phyloP scores from a whole-genome alignment of 2,797 vertebrate species.

The Pagetopsis macropterus region DNA sequence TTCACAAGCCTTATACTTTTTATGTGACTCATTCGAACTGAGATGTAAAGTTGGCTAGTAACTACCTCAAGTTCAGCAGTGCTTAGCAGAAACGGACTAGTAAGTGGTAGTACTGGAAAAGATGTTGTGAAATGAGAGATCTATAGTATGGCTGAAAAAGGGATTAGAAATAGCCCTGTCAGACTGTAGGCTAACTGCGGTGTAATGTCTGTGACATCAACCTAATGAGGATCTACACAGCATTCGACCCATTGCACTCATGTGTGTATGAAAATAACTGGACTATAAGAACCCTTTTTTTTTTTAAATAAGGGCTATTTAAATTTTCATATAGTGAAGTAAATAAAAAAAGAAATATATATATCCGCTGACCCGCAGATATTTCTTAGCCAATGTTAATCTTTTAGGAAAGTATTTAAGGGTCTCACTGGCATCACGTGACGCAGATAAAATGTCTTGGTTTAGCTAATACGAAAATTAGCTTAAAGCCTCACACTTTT shows the following conservation, averaged over 20 bases:
- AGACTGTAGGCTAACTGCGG: constrained; percentile 13
- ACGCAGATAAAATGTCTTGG: background rate
- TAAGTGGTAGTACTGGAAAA: constrained; percentile 36
- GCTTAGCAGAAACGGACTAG: constrained; percentile 40
- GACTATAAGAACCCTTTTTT: background rate
- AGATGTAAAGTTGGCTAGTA: constrained; percentile 46
- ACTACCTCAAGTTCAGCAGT: constrained; percentile 69
- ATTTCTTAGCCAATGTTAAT: background rate
- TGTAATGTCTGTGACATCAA: constrained; percentile 27
- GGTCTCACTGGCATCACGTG: background rate
- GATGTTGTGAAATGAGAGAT: constrained; percentile 33
- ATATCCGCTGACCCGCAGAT: background rate
- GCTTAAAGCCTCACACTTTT: background rate
- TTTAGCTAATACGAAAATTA: background rate
- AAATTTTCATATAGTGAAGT: background rate
- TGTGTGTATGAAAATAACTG: no score
- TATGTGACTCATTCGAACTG: constrained; percentile 37
- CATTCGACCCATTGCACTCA: no score
- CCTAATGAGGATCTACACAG: background rate
- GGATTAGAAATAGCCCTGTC: background rate
- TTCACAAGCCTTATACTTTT: constrained; percentile 4
- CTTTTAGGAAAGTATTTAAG: background rate
- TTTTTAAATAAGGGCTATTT: background rate
- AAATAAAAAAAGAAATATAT: background rate
- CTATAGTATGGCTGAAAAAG: background rate